Evolutionary conservation across 2,113 vertebrate genomes (phyloP).

Genomic region (Anhinga anhinga): DNA sequence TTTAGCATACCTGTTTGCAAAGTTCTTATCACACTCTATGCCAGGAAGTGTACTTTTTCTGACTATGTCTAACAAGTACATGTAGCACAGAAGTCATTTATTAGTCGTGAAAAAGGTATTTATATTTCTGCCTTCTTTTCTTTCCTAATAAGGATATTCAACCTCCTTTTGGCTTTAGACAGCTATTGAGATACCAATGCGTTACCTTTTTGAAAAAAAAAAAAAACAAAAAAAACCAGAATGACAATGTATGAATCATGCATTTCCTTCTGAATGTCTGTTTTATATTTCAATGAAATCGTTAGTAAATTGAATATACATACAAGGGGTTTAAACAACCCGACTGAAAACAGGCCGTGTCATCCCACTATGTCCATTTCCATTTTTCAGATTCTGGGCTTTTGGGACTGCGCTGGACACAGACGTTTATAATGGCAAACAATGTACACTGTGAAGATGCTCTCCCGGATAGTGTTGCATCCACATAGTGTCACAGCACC

Average conservation of each 20-base stretch:
- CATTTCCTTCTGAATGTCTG: not conserved
- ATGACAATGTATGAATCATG: not conserved
- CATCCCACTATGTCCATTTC: not conserved
- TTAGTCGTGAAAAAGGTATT: not conserved
- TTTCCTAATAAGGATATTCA: not conserved
- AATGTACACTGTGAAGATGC: not conserved
- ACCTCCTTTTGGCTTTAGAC: not conserved
- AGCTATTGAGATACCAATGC: not conserved
- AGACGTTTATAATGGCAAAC: not conserved
- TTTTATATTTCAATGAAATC: not conserved
- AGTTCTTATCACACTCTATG: not conserved
- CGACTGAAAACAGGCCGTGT: not conserved
- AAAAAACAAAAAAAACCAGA: not conserved
- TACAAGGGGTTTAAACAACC: not conserved
- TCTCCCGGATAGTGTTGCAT: not conserved
- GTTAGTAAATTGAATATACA: not conserved
- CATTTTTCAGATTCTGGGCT: not conserved
- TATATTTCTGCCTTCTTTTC: not conserved
- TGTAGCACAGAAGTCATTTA: not conserved
- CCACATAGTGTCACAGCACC: not conserved
- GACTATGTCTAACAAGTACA: not conserved
- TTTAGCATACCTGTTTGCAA: not conserved
- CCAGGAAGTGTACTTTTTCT: not conserved
- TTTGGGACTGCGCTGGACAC: not conserved
- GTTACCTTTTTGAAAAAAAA: not conserved